Percentiles rank a stretch among this genome's conserved stretches.
Conservation (phyloP, 2,113 vertebrate species). For the Opisthocomus hoazin region DNA sequence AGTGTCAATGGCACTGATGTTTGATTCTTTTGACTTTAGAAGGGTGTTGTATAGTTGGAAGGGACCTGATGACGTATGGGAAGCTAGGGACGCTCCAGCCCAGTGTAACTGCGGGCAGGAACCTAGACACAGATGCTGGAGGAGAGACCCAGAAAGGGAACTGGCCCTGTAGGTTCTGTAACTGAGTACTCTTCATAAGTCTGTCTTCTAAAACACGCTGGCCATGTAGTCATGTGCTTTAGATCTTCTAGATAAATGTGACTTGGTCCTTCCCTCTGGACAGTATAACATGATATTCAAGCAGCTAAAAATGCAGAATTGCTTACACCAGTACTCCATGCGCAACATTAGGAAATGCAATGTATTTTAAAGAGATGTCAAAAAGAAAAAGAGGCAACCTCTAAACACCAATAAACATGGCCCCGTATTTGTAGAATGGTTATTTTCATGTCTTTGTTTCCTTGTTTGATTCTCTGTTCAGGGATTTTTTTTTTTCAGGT, state of each 20-base stretch:
- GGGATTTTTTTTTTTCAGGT: conserved; percentile 53
- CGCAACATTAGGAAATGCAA: background rate
- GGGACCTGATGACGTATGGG: background rate
- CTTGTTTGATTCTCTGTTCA: background rate
- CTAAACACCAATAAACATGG: background rate
- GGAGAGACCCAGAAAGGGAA: background rate
- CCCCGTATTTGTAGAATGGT: background rate
- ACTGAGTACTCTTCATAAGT: background rate
- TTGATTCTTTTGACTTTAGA: background rate
- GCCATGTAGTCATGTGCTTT: background rate
- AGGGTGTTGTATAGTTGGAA: background rate
- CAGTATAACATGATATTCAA: background rate
- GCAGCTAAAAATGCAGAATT: background rate
- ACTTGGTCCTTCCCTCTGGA: background rate
- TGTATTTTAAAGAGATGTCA: background rate
- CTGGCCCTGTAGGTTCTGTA: background rate
- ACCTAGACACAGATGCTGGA: background rate
- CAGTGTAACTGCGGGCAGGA: background rate
- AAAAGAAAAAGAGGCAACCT: background rate
- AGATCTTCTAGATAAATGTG: background rate
- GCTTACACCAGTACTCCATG: background rate
- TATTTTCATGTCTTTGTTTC: background rate
- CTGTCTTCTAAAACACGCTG: background rate
- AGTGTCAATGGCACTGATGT: background rate
- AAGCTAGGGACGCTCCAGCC: background rate